Base-by-base conservation (phyloP, 2,113 vertebrate genomes). In the Salvelinus alpinus region DNA sequence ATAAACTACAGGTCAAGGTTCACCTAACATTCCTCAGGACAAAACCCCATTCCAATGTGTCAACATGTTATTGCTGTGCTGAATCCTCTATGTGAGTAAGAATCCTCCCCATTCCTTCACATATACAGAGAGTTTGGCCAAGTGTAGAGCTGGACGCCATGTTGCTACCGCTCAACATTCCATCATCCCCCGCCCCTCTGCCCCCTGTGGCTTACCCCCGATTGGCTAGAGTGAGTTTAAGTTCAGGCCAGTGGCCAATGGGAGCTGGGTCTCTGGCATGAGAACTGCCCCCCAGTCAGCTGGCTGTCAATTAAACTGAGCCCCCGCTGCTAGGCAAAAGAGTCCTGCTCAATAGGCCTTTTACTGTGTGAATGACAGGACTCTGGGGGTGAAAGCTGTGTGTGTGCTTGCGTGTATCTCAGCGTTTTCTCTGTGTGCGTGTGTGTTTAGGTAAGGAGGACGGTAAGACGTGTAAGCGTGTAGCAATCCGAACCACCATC, bases 381-480 rank as follows among this genome's bases (percentile, higher is more conserved):
- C 80, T 84, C 78, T 70, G n/a, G 59, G 18, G 75, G 78, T 51
- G 78, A 78, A 73, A 73, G 79, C 78, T 51, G 70, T 77, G 75
- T 77, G 57, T 51, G 34, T 8, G 27, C 18, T 31, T 38, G 38
- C 8, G 38, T 38, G 8, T 9, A 44, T 54, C 67, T 74, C 16
- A 67, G 67, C 67, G 48, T 20, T 47, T 38, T 69, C 27, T 78
- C 0, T 82, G 74, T 75, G 11, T 81, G 11, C 90, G 20, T 90
- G 64, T 89, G 86, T 93, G 86, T 84, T 80, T 79, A 99, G 98
- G 98, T 89, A 97, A 96, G 94, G 95, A 95, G 82, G 97, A 99
- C 76, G 96, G 96, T 86, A 97, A 94, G 83, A 94, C 95, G 71
- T 99, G 97, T 84, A 98, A 98, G 88, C 95, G 96, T 87, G 94